Conservation (phyloP, 2,113 vertebrate species). For the Phaethornis superciliosus region DNA sequence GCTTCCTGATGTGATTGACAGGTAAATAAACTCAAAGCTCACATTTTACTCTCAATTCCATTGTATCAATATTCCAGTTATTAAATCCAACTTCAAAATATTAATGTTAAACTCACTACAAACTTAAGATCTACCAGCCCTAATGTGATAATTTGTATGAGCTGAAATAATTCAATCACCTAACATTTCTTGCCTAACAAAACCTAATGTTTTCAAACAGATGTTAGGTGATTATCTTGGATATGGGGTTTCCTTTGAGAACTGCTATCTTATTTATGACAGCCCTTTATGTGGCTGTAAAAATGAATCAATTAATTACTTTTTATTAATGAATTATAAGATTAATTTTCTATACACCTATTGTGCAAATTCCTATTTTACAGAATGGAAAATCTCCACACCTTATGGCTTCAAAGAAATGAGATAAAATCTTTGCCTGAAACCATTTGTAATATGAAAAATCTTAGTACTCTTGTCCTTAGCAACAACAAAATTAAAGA, state of each 20-base stretch:
- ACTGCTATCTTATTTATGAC: background rate
- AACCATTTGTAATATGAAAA: constrained; percentile 83
- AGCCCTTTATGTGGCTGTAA: background rate
- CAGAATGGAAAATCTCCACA: constrained; percentile 92
- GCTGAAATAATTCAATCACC: background rate
- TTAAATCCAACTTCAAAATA: background rate
- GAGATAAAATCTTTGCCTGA: constrained; percentile 86
- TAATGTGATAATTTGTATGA: background rate
- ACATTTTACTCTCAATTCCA: background rate
- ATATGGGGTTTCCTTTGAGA: background rate
- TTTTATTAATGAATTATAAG: background rate
- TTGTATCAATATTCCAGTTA: background rate
- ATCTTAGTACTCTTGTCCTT: constrained; percentile 90
- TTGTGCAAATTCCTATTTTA: background rate
- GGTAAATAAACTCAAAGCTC: constrained; percentile 71
- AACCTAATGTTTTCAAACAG: background rate
- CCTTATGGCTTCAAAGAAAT: constrained; percentile 95
- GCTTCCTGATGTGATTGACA: constrained; percentile 87
- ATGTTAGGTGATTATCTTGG: background rate
- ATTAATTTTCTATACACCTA: background rate
- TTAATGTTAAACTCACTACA: background rate
- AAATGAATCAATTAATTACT: background rate
- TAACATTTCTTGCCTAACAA: background rate
- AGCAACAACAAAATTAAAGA: constrained; percentile 86
- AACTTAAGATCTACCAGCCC: background rate